Percentiles rank a stretch among this genome's conserved stretches.
phyloP scores from a whole-genome alignment of 1,140 invertebrate genomes.

The Achatina immaculata region DNA sequence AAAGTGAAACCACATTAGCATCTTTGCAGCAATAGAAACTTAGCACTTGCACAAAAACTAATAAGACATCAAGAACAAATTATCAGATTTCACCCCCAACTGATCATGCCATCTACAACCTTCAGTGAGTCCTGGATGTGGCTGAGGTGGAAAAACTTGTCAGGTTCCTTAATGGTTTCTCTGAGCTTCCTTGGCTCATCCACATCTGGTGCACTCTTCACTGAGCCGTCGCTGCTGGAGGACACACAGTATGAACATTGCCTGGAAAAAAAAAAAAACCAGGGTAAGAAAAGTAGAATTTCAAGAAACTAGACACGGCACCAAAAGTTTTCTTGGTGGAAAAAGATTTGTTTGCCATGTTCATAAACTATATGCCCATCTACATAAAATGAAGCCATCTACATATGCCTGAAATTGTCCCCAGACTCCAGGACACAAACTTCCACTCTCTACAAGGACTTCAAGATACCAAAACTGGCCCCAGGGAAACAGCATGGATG shows the following conservation, averaged over 20 bases:
- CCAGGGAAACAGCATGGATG: no score
- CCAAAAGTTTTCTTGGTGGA: no score
- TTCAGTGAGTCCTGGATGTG: constrained; percentile 25
- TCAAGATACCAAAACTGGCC: no score
- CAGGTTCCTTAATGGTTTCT: constrained; percentile 72
- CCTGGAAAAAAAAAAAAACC: constrained; percentile 61
- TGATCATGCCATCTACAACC: neutral
- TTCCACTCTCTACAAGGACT: no score
- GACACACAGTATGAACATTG: constrained; percentile 74
- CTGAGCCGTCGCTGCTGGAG: constrained; percentile 63
- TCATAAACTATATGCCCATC: no score
- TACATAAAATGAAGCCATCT: no score
- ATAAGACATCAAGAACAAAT: neutral
- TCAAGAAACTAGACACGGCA: no score
- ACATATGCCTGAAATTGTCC: no score
- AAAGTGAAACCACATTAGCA: neutral
- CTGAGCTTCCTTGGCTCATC: constrained; percentile 71
- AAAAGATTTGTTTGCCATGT: no score
- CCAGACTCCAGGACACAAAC: no score
- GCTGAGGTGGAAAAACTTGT: constrained; percentile 62
- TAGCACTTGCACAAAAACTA: neutral
- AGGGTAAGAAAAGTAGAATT: no score
- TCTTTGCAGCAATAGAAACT: neutral
- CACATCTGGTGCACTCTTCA: constrained; percentile 64
- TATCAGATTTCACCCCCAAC: neutral